Evolutionary conservation across 2,888 invertebrate species (phyloP).

Genomic region (Acrobasis consociella): DNA sequence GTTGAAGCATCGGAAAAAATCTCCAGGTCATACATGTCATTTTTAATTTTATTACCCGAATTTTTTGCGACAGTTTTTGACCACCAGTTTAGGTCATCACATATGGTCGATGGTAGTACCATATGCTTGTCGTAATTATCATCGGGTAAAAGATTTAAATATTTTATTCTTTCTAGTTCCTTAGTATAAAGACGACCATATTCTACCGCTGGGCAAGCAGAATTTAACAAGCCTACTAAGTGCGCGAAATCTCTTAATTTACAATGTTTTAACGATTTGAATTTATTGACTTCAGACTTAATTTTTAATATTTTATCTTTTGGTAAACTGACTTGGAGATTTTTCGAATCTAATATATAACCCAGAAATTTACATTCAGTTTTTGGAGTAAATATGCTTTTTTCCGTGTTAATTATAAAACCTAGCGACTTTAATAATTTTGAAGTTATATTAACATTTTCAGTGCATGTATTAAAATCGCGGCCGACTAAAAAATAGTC

Average conservation of each 20-base stretch:
- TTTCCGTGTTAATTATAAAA: too few relatives aligned
- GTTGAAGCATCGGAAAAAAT: constrained; percentile 18
- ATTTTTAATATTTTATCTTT: neutral
- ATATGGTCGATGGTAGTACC: neutral
- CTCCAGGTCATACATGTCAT: neutral
- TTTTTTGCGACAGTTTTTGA: neutral
- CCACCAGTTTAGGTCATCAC: neutral
- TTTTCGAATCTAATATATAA: neutral
- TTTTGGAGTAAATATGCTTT: neutral
- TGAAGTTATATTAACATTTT: too few relatives aligned
- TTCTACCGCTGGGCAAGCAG: constrained; percentile 1
- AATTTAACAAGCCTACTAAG: neutral
- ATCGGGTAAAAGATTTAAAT: too few relatives aligned
- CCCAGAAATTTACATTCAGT: neutral
- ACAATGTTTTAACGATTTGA: neutral
- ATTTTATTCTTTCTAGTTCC: too few relatives aligned
- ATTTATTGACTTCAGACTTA: neutral
- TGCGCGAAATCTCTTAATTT: neutral
- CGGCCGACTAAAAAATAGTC: too few relatives aligned
- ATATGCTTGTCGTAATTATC: neutral
- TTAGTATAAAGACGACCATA: neutral
- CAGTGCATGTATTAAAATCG: too few relatives aligned
- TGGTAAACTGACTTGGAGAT: neutral
- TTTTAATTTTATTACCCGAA: too few relatives aligned
- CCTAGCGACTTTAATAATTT: too few relatives aligned